Evolutionary conservation across 2,888 invertebrate species (phyloP).

Genomic region (Athalia circularis): DNA sequence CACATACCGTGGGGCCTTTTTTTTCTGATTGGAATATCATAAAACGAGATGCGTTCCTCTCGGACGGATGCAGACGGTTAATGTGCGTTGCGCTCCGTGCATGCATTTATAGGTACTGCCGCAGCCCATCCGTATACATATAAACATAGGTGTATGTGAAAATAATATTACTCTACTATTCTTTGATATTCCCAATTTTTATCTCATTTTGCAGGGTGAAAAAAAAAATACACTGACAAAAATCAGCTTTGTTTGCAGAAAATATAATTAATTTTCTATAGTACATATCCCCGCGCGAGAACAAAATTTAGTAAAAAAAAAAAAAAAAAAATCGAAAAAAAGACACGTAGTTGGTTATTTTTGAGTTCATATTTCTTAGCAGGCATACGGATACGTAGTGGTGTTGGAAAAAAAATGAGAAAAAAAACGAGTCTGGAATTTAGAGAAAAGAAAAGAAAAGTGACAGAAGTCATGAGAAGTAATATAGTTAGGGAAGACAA

Average conservation of each 20-base stretch:
- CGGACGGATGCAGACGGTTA: constrained; percentile 66
- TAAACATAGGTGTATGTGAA: not conserved
- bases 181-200: too few species aligned
- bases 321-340: too few species aligned
- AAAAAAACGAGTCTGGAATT: not conserved
- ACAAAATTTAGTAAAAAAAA: too few species aligned
- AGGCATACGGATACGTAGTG: too few species aligned
- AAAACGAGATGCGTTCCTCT: constrained; percentile 67
- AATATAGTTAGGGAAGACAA: not conserved
- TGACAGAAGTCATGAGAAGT: constrained; percentile 15
- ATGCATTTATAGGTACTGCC: constrained; percentile 16
- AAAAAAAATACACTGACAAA: too few species aligned
- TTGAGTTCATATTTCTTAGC: too few species aligned
- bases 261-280: too few species aligned
- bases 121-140: constrained; percentile 10
- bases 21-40: constrained; percentile 73
- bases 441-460: constrained; percentile 32
- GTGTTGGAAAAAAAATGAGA: not conserved
- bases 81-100: constrained; percentile 34
- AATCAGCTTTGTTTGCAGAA: too few species aligned
- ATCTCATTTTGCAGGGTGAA: too few species aligned
- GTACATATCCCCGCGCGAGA: too few species aligned
- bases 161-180: too few species aligned
- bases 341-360: too few species aligned
- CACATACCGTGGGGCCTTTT: constrained; percentile 71